Evolutionary conservation across 2,888 invertebrate species (phyloP).

Genomic region (Melanotus villosus): DNA sequence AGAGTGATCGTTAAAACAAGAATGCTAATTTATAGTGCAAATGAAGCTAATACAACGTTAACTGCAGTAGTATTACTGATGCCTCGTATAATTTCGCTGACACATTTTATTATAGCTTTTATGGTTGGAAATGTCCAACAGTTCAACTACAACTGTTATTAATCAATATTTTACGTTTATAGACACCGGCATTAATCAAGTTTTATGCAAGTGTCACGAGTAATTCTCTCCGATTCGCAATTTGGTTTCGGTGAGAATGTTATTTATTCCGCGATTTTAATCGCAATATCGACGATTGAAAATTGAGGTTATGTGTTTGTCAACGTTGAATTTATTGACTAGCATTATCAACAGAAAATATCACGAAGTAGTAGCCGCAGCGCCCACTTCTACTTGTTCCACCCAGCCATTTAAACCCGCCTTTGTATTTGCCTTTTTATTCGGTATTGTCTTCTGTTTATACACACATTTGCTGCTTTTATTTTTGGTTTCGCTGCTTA

Average conservation of each 20-base stretch:
- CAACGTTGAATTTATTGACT: constrained; percentile 52
- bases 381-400: constrained; percentile 55
- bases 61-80: constrained; percentile 39
- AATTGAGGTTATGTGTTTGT: constrained; percentile 53
- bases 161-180: constrained; percentile 25
- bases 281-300: constrained; percentile 43
- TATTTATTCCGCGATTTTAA: constrained; percentile 37
- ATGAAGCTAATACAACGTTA: constrained; percentile 51
- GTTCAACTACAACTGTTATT: constrained; percentile 26
- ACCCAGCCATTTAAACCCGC: constrained; percentile 51
- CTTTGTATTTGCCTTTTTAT: constrained; percentile 43
- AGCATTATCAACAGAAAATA: constrained; percentile 53
- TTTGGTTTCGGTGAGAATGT: constrained; percentile 24
- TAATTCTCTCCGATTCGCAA: constrained; percentile 2
- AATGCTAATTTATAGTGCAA: constrained; percentile 52
- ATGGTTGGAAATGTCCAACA: constrained; percentile 27
- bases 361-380: constrained; percentile 53
- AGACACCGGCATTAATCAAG: constrained; percentile 14
- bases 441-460: constrained; percentile 36
- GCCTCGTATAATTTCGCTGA: constrained; percentile 38
- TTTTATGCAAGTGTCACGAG: constrained; percentile 1
- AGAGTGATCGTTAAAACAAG: constrained; percentile 33
- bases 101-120: constrained; percentile 45
- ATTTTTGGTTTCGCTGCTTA: not conserved
- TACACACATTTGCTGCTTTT: constrained; percentile 9